Base-by-base conservation (phyloP, 2,888 invertebrate species). In the Oscheius sp. region DNA sequence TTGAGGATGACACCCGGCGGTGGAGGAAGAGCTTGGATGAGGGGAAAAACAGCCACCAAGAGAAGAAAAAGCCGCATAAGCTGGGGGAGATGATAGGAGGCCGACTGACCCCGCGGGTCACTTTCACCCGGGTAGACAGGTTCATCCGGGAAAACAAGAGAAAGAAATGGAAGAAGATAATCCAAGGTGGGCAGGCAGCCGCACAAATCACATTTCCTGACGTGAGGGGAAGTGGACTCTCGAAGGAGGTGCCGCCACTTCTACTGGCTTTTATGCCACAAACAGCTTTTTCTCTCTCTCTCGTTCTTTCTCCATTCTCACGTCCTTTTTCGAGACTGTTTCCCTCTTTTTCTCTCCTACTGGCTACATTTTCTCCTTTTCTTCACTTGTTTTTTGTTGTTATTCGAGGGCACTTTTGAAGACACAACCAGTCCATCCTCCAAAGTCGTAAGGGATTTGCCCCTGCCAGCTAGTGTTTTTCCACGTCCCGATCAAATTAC, bases 71-170 rank as follows among this genome's bases (percentile, higher is more conserved):
- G n/a, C 58, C 21, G 5, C 58, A 58, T 58, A 5, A n/a, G 29
- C n/a, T n/a, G 27, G 29, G 27, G n/a, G 53, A 35, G 3, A 21
- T 23, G 35, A 21, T 23, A 53, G 53, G 21, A 1, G 52, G 29
- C 63, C 63, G 63, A 63, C 63, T 63, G 63, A 63, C 63, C 63
- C 43, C 63, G 21, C 25, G 23, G n/a, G 25, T 43, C 63, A 46
- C 63, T 63, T 43, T 45, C 63, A 58, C n/a, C 49, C 49, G 58
- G 27, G n/a, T n/a, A 55, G 29, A n/a, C 58, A 27, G 58, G 58
- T 58, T 58, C n/a, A 25, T 58, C 13, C 29, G 18, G 58, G 41
- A n/a, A 13, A 43, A 41, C 41, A 35, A 29, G 41, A n/a, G 23
- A 63, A 41, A 63, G 23, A 63, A 27, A 23, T 35, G 61, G 29